Conservation (phyloP, 1,140 invertebrate species). For the Babylonia areolata region DNA sequence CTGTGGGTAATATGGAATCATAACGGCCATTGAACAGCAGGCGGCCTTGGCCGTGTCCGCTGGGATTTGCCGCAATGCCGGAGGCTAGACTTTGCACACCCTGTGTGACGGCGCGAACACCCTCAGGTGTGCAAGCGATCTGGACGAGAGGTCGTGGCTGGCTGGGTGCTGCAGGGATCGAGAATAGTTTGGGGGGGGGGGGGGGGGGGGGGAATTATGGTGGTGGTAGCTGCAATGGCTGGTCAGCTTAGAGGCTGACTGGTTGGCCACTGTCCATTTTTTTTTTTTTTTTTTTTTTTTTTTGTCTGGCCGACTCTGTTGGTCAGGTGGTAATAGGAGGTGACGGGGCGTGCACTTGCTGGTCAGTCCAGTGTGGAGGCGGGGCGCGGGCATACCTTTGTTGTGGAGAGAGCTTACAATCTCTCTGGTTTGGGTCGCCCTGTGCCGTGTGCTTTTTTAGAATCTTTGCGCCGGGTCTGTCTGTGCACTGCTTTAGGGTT, state of each 20-base stretch:
- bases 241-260: background rate
- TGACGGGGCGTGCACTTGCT: background rate
- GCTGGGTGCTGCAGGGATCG: background rate
- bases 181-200: background rate
- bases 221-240: background rate
- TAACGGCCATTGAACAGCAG: conserved; percentile 2
- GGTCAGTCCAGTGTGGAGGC: background rate
- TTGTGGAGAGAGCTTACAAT: background rate
- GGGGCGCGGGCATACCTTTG: background rate
- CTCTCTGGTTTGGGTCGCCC: background rate
- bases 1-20: background rate
- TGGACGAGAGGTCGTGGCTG: background rate
- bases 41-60: background rate
- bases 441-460: background rate
- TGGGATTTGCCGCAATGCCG: background rate
- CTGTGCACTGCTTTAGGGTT: background rate
- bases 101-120: background rate
- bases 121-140: background rate
- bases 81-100: conserved; percentile 14
- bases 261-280: background rate
- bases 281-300: background rate
- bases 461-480: background rate
- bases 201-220: background rate
- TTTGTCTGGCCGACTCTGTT: background rate
- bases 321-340: background rate